These are phyloP conservation scores for Mionectes macconnelli DNA, from an alignment of 2,113 vertebrate species.

Conservation along the genomic window DNA sequence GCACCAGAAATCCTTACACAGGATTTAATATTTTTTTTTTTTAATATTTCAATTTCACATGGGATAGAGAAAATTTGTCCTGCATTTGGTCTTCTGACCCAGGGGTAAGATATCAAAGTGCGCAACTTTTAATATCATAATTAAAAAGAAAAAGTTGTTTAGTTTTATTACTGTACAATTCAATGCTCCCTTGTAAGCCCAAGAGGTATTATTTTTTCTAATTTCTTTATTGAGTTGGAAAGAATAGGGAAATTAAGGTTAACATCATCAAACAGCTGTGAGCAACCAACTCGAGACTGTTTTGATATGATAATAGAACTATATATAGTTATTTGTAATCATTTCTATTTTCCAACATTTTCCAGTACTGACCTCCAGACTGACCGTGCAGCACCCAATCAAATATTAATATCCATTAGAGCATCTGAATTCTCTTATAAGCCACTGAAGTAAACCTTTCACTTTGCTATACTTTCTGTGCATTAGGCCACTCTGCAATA, in stretches of 20 bases:
- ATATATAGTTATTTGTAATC: not conserved
- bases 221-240: not conserved
- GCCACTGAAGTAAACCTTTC: not conserved
- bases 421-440: not conserved
- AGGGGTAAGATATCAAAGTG: not conserved
- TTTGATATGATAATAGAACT: not conserved
- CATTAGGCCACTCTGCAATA: not conserved
- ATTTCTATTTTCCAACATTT: not conserved
- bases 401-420: not conserved
- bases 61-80: not conserved
- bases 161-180: not conserved
- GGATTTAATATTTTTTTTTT: not conserved
- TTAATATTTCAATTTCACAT: not conserved
- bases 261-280: not conserved
- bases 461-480: not conserved
- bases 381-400: not conserved
- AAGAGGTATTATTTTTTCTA: not conserved
- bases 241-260: not conserved
- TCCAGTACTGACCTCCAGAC: not conserved
- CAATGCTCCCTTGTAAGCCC: not conserved
- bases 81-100: not conserved
- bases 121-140: not conserved
- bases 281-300: not conserved
- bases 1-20: not conserved
- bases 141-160: not conserved